Base-by-base conservation (phyloP, 53 echinoderm and acorn worm species). In the Apostichopus leukothele region DNA sequence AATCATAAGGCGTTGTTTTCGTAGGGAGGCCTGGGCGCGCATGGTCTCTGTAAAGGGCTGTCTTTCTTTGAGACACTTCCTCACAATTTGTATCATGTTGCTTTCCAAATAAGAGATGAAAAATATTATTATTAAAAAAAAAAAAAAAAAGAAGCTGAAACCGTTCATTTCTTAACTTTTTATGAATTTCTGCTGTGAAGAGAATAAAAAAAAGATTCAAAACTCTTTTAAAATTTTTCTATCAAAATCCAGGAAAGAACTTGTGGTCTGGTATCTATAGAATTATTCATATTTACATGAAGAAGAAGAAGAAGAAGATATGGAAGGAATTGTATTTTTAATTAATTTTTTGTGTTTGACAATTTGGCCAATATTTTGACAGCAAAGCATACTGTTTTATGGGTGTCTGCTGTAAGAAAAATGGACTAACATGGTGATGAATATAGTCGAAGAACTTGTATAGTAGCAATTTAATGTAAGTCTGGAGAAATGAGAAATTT, bases 391-490 rank as follows among this genome's bases (percentile, higher is more conserved):
- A 57, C 39, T 39, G 39, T 39, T 39, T 27, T 39, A 39, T 39
- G 39, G 39, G 39, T 39, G 39, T 39, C 39, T 39, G 39, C 3
- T 39, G 39, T 39, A 39, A 39, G 39, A 71, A 18, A n/a, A 71
- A 19, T n/a, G 6, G 18, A 71, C 71, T 16, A 16, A 71, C 71
- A 71, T 71, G 71, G n/a, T 71, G 19, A 71, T 71, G 6, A 71
- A 71, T 16, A 57, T 71, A 71, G 71, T n/a, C 18, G 6, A 71
- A 16, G 20, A 81, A 81, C 23, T 22, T 81, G 81, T 81, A 81
- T n/a, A 81, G 59, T 55, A 55, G 81, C 59, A 59, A 51, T 81
- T 81, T 55, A 22, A 54, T 81, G 81, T 81, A 81, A 81, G 25
- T 59, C 23, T 77, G 77, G 21, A 81, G 54, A 71, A 71, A 71